Base-by-base conservation (phyloP, 2,888 invertebrate genomes). In the Drosophila paracracens region DNA sequence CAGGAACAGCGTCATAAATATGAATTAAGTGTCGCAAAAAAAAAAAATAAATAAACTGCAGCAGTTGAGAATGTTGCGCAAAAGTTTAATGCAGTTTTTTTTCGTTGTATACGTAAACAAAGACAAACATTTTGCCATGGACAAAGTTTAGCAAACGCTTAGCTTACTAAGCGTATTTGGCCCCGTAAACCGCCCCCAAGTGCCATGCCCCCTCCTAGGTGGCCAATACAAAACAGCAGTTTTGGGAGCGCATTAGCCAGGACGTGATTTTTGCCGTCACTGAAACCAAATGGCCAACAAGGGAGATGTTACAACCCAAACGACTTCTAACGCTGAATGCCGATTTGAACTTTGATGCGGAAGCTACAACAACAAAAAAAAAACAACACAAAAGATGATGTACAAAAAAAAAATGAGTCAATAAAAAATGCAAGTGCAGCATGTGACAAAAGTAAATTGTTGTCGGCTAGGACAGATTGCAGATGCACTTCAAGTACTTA, bases 51-150 rank as follows among this genome's bases (percentile, higher is more conserved):
- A 31, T 11, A n/a, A 43, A 16, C 57, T 70, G 67, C 77, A 27
- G 27, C 27, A 57, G 53, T 62, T 53, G 40, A 76, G 79, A 82
- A 70, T 83, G 46, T 73, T 81, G 76, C 77, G 64, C 81, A 76
- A 88, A 83, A 88, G 75, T 86, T 88, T 76, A 88, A 86, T 88
- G 88, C 83, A 83, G 73, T 88, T 86, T 80, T 60, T 53, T 56
- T 43, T 13, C 11, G 25, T 18, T 67, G 43, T 52, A 11, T 29
- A 62, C 63, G 74, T 72, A 74, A 83, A 81, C 76, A 81, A 79
- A 83, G 72, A 59, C 73, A 80, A 72, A 76, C 73, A 81, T 65
- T 72, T n/a, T 57, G 71, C 21, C 59, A 75, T 67, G 73, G 73
- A 76, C 74, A 66, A 84, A 87, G 80, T 84, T 87, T 76, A 66